Conservation (phyloP, 2,888 invertebrate species). For the Trachelus iudaicus region DNA sequence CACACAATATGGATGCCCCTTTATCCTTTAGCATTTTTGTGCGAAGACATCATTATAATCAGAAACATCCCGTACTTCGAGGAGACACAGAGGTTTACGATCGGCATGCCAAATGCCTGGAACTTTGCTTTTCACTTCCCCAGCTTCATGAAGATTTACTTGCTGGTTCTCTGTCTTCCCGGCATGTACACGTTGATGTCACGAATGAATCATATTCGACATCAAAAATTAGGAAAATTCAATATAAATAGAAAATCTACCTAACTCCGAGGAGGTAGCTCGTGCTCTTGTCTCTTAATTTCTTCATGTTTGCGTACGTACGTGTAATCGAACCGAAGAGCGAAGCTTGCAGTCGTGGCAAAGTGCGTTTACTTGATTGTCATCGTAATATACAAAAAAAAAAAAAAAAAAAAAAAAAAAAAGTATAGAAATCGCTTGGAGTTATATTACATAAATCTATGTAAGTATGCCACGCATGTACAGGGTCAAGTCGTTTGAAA, state of each 20-base stretch:
- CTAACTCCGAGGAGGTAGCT: constrained; percentile 18
- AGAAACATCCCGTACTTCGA: constrained; percentile 91
- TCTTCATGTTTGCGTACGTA: too few species aligned
- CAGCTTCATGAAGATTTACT: constrained; percentile 79
- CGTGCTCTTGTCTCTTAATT: too few species aligned
- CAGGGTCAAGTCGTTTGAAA: too few species aligned
- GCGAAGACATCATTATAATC: constrained; percentile 85
- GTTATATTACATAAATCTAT: too few species aligned
- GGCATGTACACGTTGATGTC: constrained; percentile 82
- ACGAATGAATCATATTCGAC: constrained; percentile 84
- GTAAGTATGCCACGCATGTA: too few species aligned
- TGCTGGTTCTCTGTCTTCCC: constrained; percentile 81
- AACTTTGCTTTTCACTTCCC: constrained; percentile 92
- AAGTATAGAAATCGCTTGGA: too few species aligned
- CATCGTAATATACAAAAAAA: too few species aligned
- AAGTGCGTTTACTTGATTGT: too few species aligned
- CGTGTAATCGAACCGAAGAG: too few species aligned
- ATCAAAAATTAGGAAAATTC: constrained; percentile 71
- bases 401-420: too few species aligned
- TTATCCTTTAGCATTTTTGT: constrained; percentile 89
- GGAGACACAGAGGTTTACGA: constrained; percentile 80
- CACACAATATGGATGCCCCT: constrained; percentile 94
- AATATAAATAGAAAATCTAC: constrained; percentile 44
- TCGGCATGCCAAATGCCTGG: constrained; percentile 84
- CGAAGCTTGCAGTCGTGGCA: too few species aligned